Conservation (phyloP, 2,797 vertebrate species). For the Gobio occitaniae region DNA sequence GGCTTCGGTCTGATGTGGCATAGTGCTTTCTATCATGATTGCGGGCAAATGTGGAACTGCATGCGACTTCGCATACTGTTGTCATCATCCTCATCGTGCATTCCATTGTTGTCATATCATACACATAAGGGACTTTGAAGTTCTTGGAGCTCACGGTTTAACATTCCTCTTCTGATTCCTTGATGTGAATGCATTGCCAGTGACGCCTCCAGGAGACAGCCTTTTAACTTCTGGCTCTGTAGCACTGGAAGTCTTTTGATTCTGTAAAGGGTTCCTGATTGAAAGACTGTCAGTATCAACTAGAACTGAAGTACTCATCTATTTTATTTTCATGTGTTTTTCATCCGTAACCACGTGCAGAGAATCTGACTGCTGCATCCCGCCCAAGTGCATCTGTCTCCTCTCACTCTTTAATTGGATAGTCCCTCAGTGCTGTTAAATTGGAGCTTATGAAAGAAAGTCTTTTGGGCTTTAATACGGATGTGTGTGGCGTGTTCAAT, state of each 20-base stretch:
- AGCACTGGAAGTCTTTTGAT: conserved; percentile 1
- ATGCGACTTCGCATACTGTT: conserved; percentile 31
- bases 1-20: conserved; percentile 22
- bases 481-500: conserved; percentile 37
- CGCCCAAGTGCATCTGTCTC: conserved; percentile 42
- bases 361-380: conserved; percentile 31
- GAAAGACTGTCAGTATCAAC: conserved; percentile 6
- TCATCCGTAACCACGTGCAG: conserved; percentile 27
- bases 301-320: not conserved
- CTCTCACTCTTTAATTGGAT: conserved; percentile 55
- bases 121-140: conserved; percentile 29
- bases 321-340: conserved; percentile 39
- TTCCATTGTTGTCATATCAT: conserved; percentile 35
- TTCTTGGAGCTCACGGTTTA: conserved; percentile 12
- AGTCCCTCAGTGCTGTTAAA: conserved; percentile 43
- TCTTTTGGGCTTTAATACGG: conserved; percentile 32
- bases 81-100: conserved; percentile 28
- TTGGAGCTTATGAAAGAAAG: conserved; percentile 45
- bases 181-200: conserved; percentile 11
- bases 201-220: conserved; percentile 9
- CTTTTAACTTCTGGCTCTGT: conserved; percentile 2
- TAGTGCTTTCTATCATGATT: conserved; percentile 4
- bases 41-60: conserved; percentile 19
- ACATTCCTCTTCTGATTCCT: conserved; percentile 18
- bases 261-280: conserved; percentile 10